Base-by-base conservation (phyloP, 2,888 invertebrate species). In the Arrhopalites spinosus region DNA sequence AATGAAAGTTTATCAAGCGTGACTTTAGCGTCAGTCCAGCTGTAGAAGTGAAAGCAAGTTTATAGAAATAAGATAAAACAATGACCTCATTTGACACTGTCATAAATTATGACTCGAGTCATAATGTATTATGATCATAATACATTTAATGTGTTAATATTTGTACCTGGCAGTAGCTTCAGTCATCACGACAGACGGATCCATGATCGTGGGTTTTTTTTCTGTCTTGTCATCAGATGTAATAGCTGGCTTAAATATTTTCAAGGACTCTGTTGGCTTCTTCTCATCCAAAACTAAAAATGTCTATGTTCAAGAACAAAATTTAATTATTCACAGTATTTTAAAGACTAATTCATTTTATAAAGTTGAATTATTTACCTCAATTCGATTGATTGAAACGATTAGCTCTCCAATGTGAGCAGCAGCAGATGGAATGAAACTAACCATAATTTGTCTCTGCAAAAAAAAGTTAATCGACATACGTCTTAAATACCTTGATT, bases 391-490 rank as follows among this genome's bases (percentile, higher is more conserved):
- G 20, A 53, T 17, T 2, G 53, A 20, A 5, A 53, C 53, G n/a
- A 36, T 11, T 36, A 36, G 8, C 23, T 61, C 59, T 27, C 59
- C 59, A 61, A 61, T 61, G 87, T 92, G 91, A 1, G 92, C 91
- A 80, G 95, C 91, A 64, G 92, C 92, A 82, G 92, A 91, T 0
- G 97, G 96, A 83, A 96, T 92, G 86, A 93, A 93, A 23, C 94
- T 91, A 61, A 91, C 91, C 90, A 96, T 92, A n/a, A 93, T 91
- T 83, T 92, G 91, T 45, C 94, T 88, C n/a, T n/a, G n/a, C n/a
- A n/a, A n/a, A n/a, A n/a, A n/a, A n/a, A n/a, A n/a, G n/a, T n/a
- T n/a, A n/a, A n/a, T n/a, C n/a, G n/a, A n/a, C n/a, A n/a, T n/a
- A n/a, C n/a, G n/a, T n/a, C n/a, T n/a, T n/a, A n/a, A n/a, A n/a